Percentiles rank a stretch among this genome's conserved stretches.
Evolutionary conservation across 2,888 invertebrate species (phyloP).

Genomic region (Tinea trinotella): DNA sequence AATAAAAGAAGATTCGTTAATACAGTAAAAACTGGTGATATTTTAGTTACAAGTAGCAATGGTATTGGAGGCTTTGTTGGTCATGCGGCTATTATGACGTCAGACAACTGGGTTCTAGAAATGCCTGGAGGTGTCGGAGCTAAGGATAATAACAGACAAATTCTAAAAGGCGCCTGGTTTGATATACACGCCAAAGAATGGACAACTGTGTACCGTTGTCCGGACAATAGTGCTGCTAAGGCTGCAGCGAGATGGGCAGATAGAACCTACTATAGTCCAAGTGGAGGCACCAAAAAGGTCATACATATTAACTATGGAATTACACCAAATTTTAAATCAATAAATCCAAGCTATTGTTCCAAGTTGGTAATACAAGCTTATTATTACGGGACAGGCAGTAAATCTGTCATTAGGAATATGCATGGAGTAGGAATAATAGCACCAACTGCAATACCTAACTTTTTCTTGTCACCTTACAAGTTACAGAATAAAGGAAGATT

Average conservation of each 20-base stretch:
- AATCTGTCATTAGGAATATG: constrained; percentile 30
- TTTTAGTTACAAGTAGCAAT: constrained; percentile 33
- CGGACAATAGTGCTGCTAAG: constrained; percentile 30
- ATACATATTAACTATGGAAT: constrained; percentile 39
- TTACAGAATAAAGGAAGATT: constrained; percentile 38
- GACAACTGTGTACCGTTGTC: constrained; percentile 41
- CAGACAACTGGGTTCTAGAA: constrained; percentile 41
- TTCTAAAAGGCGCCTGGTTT: constrained; percentile 39
- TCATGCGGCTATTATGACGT: constrained; percentile 44
- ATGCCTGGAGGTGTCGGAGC: constrained; percentile 35
- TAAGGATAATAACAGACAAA: constrained; percentile 37
- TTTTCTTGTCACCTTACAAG: constrained; percentile 36
- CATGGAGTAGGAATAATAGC: constrained; percentile 30
- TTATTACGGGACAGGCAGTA: constrained; percentile 38
- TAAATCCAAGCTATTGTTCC: constrained; percentile 43
- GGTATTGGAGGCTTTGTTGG: constrained; percentile 37
- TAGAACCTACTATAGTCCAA: constrained; percentile 35
- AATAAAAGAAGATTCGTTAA: constrained; percentile 41
- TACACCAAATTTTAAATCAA: constrained; percentile 31
- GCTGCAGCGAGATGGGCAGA: constrained; percentile 38
- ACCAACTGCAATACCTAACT: constrained; percentile 36
- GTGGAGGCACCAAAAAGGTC: constrained; percentile 33
- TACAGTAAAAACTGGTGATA: constrained; percentile 39
- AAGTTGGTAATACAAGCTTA: constrained; percentile 44
- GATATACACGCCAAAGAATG: constrained; percentile 38